Evolutionary conservation across 2,888 invertebrate genomes (phyloP), one percentile per base, ranked within the genome.

Genomic region (Thymelicus sylvestris): DNA sequence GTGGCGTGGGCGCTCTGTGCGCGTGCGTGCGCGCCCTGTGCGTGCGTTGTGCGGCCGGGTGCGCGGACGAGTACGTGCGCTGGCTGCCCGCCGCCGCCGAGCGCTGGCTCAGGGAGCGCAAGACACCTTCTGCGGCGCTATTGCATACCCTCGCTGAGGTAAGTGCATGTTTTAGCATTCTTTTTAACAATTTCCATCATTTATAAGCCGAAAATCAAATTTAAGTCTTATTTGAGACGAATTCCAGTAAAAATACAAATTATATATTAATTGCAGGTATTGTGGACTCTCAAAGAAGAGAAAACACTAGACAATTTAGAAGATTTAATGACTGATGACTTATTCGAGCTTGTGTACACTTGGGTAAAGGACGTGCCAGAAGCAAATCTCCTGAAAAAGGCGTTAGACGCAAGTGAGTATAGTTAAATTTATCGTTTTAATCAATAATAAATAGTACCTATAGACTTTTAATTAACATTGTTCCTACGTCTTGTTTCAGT

Each of bases 141-240:
- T 92, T 96, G 64, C 97, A 97, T 79, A 97, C 97, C 74, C 95
- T 97, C 60, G 97, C 98, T 6, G 96, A 97, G 52, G 97, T 98
- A 50, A 73, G 75, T 75, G 31, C 31, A 31, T 31, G 31, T 31
- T 31, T 31, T 1, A 31, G 31, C 31, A 31, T 31, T 31, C 31
- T 31, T 31, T 31, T 31, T 5, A 31, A 31, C 1, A 31, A 31
- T 5, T 5, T 31, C 31, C 31, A 31, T 5, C 4, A 31, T 31
- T 31, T 31, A 31, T 31, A 31, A 31, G 31, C 31, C 2, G 2
- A 2, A 5, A 31, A 31, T 5, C 31, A 31, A 31, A 31, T 24
- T 24, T 24, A 5, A 31, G 31, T 31, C 31, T 31, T 31, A 31
- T 2, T 31, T 31, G 3, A 31, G 5, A 31, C 1, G 5, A 3